phyloP scores from a whole-genome alignment of 2,888 invertebrate genomes.

The Ectemnius cavifrons region DNA sequence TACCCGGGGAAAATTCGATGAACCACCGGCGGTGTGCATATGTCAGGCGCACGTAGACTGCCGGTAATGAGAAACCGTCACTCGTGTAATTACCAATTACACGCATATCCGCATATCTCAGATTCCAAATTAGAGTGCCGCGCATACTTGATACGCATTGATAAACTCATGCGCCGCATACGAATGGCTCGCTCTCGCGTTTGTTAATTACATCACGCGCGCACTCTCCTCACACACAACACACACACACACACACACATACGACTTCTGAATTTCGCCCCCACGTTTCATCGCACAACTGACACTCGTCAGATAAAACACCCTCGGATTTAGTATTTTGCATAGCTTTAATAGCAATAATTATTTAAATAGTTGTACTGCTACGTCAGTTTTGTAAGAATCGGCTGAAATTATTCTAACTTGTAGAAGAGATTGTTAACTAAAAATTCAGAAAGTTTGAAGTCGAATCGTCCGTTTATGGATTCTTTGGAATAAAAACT shows the following conservation, averaged over 20 bases:
- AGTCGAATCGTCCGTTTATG: no score
- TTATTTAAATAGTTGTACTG: no score
- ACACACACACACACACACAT: not conserved
- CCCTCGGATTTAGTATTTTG: no score
- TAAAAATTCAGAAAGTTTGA: no score
- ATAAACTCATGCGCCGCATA: conserved; percentile 32
- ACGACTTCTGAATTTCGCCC: not conserved
- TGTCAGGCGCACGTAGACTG: conserved; percentile 22
- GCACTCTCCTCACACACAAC: not conserved
- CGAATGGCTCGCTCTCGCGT: not conserved
- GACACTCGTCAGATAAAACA: no score
- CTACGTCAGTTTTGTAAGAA: no score
- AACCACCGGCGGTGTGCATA: not conserved
- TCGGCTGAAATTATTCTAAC: no score
- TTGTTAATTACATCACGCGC: conserved; percentile 16
- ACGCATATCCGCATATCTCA: conserved; percentile 52
- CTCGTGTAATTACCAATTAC: conserved; percentile 52
- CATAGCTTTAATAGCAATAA: no score
- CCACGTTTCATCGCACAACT: not conserved
- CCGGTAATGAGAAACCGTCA: conserved; percentile 37
- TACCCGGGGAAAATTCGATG: conserved; percentile 3
- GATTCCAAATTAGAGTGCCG: conserved; percentile 53
- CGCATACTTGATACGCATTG: conserved; percentile 42
- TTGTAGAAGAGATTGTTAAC: no score
- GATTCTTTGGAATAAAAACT: no score